Conservation (phyloP, 2,888 invertebrate genomes). For the Phaedon cochleariae region DNA sequence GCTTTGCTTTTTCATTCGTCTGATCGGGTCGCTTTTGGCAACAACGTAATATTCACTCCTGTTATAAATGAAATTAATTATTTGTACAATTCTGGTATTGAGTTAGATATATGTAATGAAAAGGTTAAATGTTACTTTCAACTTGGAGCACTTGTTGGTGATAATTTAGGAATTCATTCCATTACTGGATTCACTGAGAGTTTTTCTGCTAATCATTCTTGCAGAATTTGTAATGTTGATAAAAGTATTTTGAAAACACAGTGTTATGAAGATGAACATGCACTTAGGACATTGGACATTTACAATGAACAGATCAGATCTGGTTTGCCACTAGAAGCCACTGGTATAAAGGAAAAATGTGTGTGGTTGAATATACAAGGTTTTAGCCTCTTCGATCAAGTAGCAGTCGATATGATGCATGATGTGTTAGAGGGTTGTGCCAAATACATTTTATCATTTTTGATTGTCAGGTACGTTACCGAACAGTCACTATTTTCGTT, state of each 20-base stretch:
- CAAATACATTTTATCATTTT: conserved; percentile 17
- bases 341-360: conserved; percentile 19
- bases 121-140: conserved; percentile 30
- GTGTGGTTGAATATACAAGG: conserved; percentile 15
- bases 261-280: conserved; percentile 13
- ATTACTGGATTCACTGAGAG: conserved; percentile 47
- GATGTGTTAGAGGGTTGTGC: conserved; percentile 21
- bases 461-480: conserved; percentile 16
- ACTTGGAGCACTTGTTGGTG: conserved; percentile 42
- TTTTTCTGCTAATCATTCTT: conserved; percentile 45
- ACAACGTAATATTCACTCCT: conserved; percentile 40
- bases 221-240: conserved; percentile 45
- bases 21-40: conserved; percentile 45
- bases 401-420: conserved; percentile 21
- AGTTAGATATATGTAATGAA: background rate
- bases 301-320: conserved; percentile 15
- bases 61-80: conserved; percentile 43
- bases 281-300: conserved; percentile 9
- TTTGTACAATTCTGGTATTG: conserved; percentile 34
- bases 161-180: conserved; percentile 47
- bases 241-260: conserved; percentile 30
- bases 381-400: conserved; percentile 9
- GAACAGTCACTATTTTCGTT: conserved; percentile 17
- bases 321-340: conserved; percentile 9
- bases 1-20: conserved; percentile 42